These are phyloP conservation scores for Phainopepla nitens DNA, from an alignment of 2,113 vertebrate genomes.

Conservation along the genomic window DNA sequence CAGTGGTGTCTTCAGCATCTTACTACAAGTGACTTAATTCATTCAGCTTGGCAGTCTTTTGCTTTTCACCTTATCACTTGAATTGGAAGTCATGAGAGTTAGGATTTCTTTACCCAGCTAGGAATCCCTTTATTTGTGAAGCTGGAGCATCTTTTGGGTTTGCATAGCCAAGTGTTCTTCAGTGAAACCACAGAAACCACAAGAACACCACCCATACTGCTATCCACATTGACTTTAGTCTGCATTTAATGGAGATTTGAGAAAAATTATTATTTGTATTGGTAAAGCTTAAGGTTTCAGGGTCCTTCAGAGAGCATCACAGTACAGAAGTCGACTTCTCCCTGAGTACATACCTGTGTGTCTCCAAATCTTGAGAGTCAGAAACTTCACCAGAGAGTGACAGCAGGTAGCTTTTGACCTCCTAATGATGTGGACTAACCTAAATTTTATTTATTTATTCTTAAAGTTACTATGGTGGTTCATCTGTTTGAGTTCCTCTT, in stretches of 20 bases:
- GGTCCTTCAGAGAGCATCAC: not conserved
- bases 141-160: not conserved
- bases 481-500: not conserved
- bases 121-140: not conserved
- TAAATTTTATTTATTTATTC: not conserved
- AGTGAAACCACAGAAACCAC: not conserved
- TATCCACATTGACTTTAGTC: not conserved
- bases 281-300: not conserved
- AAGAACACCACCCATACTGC: not conserved
- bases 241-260: not conserved
- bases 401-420: not conserved
- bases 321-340: not conserved
- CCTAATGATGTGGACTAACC: not conserved
- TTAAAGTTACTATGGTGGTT: not conserved
- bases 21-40: not conserved
- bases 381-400: not conserved
- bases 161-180: not conserved
- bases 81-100: not conserved
- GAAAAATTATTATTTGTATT: not conserved
- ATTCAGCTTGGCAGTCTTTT: not conserved
- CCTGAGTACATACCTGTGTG: not conserved
- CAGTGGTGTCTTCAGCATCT: not conserved
- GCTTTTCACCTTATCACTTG: not conserved
- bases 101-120: not conserved
- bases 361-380: not conserved